These are phyloP conservation scores for Masticophis lateralis DNA, from an alignment of 2,797 vertebrate genomes.

Conservation along the genomic window DNA sequence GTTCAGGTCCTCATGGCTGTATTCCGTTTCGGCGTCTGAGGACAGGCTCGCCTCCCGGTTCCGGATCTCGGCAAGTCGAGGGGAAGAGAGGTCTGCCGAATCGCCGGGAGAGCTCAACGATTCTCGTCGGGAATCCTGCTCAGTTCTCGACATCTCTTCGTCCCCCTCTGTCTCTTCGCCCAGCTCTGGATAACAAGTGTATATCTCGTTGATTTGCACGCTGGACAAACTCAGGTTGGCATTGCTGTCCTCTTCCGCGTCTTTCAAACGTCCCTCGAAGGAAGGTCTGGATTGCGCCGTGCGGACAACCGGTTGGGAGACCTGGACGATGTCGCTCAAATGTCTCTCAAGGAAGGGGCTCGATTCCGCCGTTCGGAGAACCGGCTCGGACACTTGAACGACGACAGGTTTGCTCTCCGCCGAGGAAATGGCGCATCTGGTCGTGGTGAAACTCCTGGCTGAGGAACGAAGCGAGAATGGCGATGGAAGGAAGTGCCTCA, in stretches of 20 bases:
- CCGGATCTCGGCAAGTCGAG: background rate
- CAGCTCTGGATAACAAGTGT: conserved; percentile 53
- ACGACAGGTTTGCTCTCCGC: background rate
- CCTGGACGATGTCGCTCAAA: background rate
- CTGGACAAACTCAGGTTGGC: conserved; percentile 63
- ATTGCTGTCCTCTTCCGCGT: conserved; percentile 16
- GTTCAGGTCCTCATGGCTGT: conserved; percentile 50
- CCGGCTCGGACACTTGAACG: conserved; percentile 3
- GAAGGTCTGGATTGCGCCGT: background rate
- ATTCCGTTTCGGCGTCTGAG: conserved; percentile 26
- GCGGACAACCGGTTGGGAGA: background rate
- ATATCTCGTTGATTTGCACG: conserved; percentile 72
- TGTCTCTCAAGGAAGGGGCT: background rate
- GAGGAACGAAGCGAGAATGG: conserved; percentile 11
- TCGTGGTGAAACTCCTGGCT: conserved; percentile 42
- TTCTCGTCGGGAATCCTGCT: background rate
- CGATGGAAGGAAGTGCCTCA: too few relatives aligned
- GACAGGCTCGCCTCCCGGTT: conserved; percentile 30
- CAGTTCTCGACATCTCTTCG: conserved; percentile 8
- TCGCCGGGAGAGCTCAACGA: conserved; percentile 17
- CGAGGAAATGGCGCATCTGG: background rate
- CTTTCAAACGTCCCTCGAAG: background rate
- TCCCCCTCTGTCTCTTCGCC: conserved; percentile 22
- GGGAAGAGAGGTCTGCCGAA: background rate
- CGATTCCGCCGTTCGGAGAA: background rate